Percentiles rank a stretch among this genome's conserved stretches.
Conservation (phyloP, 1,140 invertebrate species). For the Heliconius congener region DNA sequence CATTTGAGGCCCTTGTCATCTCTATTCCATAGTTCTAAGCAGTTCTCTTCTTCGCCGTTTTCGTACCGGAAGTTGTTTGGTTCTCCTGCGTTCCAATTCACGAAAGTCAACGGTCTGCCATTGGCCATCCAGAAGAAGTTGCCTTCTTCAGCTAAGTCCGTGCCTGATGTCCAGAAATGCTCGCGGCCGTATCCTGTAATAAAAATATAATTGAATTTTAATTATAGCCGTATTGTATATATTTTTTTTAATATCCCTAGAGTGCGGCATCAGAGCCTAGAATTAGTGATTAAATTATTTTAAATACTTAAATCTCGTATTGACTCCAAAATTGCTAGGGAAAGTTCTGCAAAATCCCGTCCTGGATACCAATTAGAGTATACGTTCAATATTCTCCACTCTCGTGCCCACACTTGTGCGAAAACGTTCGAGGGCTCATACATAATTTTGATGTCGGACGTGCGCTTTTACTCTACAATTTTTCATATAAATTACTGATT, state of each 20-base stretch:
- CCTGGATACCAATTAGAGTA: conserved; percentile 5
- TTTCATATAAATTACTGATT: neutral
- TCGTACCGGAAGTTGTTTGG: conserved; percentile 96
- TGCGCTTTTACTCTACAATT: neutral
- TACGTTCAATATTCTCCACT: conserved; percentile 7
- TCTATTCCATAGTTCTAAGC: conserved; percentile 94
- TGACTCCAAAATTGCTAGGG: neutral
- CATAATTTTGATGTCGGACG: conserved; percentile 2
- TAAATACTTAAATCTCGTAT: neutral
- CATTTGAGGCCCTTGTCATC: conserved; percentile 95
- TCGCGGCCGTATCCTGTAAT: conserved; percentile 90
- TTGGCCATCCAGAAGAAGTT: conserved; percentile 96
- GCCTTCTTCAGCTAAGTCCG: conserved; percentile 94
- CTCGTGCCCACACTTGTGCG: conserved; percentile 3
- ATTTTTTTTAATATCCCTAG: too few relatives aligned
- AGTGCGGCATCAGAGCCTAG: too few relatives aligned
- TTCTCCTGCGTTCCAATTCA: conserved; percentile 95
- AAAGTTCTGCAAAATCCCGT: conserved; percentile 3
- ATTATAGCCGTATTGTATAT: neutral
- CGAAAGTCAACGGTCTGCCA: conserved; percentile 92
- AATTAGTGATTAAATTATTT: too few relatives aligned
- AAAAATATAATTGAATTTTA: neutral
- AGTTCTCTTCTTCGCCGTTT: conserved; percentile 95
- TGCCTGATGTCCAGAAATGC: conserved; percentile 96
- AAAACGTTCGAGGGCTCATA: conserved; percentile 1